phyloP scores from a whole-genome alignment of 1,140 invertebrate species.

The Acromyrmex charruanus region DNA sequence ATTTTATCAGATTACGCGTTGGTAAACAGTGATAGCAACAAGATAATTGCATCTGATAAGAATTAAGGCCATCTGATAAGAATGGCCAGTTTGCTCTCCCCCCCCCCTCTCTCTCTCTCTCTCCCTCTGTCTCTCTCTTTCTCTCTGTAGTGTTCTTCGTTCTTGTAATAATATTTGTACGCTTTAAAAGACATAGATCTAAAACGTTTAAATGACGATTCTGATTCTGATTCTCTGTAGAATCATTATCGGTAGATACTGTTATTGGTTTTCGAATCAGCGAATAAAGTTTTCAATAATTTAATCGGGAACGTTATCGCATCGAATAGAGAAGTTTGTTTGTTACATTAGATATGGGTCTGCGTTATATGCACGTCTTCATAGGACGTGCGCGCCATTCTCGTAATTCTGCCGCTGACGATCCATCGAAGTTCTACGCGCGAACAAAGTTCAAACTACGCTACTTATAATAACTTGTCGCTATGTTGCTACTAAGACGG shows the following conservation, averaged over 20 bases:
- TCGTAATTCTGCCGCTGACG: conserved; percentile 60
- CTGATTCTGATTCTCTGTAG: background rate
- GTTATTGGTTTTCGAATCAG: conserved; percentile 49
- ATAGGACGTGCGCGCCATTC: conserved; percentile 14
- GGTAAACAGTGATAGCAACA: conserved; percentile 2
- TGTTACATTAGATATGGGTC: conserved; percentile 63
- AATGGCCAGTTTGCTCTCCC: background rate
- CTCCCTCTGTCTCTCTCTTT: background rate
- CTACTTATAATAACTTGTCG: conserved; percentile 62
- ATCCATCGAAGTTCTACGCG: conserved; percentile 65
- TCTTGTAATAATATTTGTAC: too few relatives aligned
- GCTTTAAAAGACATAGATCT: too few relatives aligned
- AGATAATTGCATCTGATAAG: background rate
- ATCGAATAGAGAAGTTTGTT: conserved; percentile 65
- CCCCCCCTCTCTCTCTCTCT: background rate
- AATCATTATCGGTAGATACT: conserved; percentile 27
- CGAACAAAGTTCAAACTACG: conserved; percentile 54
- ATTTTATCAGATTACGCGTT: background rate
- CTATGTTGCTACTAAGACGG: conserved; percentile 56
- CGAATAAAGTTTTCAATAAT: conserved; percentile 60
- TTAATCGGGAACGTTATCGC: conserved; percentile 53
- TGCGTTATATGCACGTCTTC: conserved; percentile 47
- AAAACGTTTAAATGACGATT: too few relatives aligned
- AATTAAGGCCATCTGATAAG: background rate
- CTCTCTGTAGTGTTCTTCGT: background rate